A percentile compares a stretch with the other conserved stretches of the same genome.
Evolutionary conservation across 2,797 vertebrate species (phyloP).

Genomic region (Sebastes trivittatus): DNA sequence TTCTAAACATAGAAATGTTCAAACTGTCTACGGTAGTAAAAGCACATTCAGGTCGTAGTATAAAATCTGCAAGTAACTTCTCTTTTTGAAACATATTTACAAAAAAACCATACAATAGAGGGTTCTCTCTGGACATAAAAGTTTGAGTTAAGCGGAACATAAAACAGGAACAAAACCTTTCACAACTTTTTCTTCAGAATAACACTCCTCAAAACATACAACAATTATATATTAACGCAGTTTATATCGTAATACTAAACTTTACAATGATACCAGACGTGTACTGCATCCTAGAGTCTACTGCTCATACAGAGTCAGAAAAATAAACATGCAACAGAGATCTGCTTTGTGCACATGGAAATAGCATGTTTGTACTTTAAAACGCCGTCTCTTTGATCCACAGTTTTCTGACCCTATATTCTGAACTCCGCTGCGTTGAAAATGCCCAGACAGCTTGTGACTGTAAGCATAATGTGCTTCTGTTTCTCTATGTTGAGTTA

Average conservation of each 20-base stretch:
- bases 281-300: slow-evolving; percentile 75
- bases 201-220: slow-evolving; percentile 65
- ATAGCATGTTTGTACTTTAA: slow-evolving; percentile 59
- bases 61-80: slow-evolving; percentile 86
- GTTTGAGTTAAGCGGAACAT: slow-evolving; percentile 45
- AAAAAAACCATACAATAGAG: slow-evolving; percentile 67
- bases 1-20: slow-evolving; percentile 77
- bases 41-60: slow-evolving; percentile 87
- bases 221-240: slow-evolving; percentile 81
- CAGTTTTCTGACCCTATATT: slow-evolving; percentile 57
- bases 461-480: slow-evolving; percentile 34
- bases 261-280: slow-evolving; percentile 77
- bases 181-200: slow-evolving; percentile 38
- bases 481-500: slow-evolving; percentile 21
- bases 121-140: slow-evolving; percentile 69
- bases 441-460: slow-evolving; percentile 19
- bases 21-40: slow-evolving; percentile 81
- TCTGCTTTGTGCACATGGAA: slow-evolving; percentile 76
- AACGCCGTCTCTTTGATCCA: slow-evolving; percentile 46
- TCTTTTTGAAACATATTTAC: slow-evolving; percentile 83
- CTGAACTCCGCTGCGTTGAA: slow-evolving; percentile 18
- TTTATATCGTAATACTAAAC: slow-evolving; percentile 72
- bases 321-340: slow-evolving; percentile 79
- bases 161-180: slow-evolving; percentile 54
- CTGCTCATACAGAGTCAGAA: slow-evolving; percentile 71